These are phyloP conservation scores for Hirtodrosophila cameraria DNA, from an alignment of 2,888 invertebrate species.

Conservation along the genomic window DNA sequence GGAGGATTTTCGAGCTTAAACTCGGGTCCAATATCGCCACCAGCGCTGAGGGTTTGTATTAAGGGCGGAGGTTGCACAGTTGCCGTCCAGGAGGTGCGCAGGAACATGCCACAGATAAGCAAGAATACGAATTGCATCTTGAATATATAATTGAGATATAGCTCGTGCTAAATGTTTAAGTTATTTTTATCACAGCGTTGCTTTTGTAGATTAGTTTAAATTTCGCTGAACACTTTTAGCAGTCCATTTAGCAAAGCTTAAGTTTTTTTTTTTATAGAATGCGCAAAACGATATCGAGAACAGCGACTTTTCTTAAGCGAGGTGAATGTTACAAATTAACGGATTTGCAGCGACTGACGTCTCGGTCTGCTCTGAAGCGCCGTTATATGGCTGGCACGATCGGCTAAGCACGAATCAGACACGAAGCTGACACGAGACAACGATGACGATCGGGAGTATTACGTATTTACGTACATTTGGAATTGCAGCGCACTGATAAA, in stretches of 20 bases:
- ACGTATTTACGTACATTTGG: constrained; percentile 45
- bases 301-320: constrained; percentile 1
- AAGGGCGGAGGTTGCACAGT: constrained; percentile 68
- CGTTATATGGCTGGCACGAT: constrained; percentile 63
- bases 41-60: constrained; percentile 66
- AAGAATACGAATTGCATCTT: constrained; percentile 42
- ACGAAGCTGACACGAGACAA: too few species aligned
- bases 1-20: constrained; percentile 38
- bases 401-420: constrained; percentile 37
- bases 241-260: constrained; percentile 40
- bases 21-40: constrained; percentile 73
- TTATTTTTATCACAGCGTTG: constrained; percentile 43
- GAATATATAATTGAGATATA: neutral
- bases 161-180: too few species aligned
- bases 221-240: constrained; percentile 25
- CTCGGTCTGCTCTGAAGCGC: constrained; percentile 54
- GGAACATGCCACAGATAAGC: constrained; percentile 17
- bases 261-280: neutral
- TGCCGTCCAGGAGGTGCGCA: constrained; percentile 42
- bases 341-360: constrained; percentile 59
- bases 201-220: constrained; percentile 19
- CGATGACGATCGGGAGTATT: constrained; percentile 7
- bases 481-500: constrained; percentile 59
- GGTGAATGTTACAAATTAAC: constrained; percentile 53
- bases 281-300: neutral